phyloP scores from a whole-genome alignment of 2,113 vertebrate genomes.

The Phycodurus eques region DNA sequence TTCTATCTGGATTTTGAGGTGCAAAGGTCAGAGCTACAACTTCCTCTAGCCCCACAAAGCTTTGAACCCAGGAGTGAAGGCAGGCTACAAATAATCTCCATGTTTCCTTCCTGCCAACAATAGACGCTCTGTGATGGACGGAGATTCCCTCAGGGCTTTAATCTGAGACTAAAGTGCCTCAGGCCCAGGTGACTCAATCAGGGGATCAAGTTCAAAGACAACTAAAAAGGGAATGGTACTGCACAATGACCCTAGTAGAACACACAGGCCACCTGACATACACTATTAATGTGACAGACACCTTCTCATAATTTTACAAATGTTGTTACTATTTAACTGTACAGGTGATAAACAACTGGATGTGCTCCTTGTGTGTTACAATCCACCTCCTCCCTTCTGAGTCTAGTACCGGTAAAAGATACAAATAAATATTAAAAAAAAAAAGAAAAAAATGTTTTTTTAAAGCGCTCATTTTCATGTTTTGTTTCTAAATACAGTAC shows the following conservation, averaged over 20 bases:
- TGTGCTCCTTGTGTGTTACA: neutral
- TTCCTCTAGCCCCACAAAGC: constrained; percentile 44
- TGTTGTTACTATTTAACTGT: neutral
- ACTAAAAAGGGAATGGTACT: constrained; percentile 37
- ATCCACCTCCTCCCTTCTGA: neutral
- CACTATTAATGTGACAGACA: neutral
- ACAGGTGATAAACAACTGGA: neutral
- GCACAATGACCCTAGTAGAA: constrained; percentile 15
- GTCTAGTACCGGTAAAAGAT: neutral
- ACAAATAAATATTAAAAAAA: neutral
- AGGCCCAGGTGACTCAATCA: constrained; percentile 10
- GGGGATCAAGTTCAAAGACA: constrained; percentile 53
- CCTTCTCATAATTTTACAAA: neutral
- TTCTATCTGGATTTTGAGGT: neutral
- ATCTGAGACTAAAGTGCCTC: constrained; percentile 38
- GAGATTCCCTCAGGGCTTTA: constrained; percentile 49
- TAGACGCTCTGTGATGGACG: constrained; percentile 57
- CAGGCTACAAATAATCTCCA: constrained; percentile 48
- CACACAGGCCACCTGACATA: constrained; percentile 4
- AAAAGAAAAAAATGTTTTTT: too few relatives aligned
- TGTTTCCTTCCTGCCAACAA: constrained; percentile 59
- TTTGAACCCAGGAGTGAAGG: constrained; percentile 34
- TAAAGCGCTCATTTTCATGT: too few relatives aligned
- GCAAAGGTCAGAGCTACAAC: constrained; percentile 49
- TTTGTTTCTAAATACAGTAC: too few relatives aligned